Percentiles rank a stretch among this genome's conserved stretches.
These are phyloP conservation scores for Gymnorhina tibicen DNA, from an alignment of 2,113 vertebrate species.

Conservation along the genomic window DNA sequence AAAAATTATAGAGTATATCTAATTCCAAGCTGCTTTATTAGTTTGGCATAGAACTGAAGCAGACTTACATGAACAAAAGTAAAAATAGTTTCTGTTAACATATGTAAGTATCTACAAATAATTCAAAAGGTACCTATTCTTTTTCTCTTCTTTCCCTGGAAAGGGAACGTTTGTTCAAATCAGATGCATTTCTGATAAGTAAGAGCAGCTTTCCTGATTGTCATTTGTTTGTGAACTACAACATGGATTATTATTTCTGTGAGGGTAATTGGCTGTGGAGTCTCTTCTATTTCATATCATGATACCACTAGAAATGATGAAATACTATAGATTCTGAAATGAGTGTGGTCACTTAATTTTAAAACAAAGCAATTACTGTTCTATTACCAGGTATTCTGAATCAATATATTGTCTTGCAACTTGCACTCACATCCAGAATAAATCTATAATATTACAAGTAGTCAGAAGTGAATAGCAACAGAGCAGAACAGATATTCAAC, in stretches of 20 bases:
- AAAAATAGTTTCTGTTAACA: background rate
- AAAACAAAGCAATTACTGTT: constrained; percentile 61
- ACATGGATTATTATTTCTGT: background rate
- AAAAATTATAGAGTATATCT: background rate
- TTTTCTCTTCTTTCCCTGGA: background rate
- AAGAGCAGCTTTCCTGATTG: background rate
- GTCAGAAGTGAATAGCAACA: background rate
- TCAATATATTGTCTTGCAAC: constrained; percentile 56
- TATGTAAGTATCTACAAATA: background rate
- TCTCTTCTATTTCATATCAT: background rate
- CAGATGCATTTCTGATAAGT: background rate
- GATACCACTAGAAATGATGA: constrained; percentile 39
- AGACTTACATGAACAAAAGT: background rate
- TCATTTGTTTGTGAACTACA: background rate
- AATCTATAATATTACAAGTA: constrained; percentile 43
- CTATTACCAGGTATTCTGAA: constrained; percentile 56
- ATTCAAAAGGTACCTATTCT: background rate
- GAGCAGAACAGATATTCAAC: background rate
- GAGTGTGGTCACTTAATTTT: constrained; percentile 59
- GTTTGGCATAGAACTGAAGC: background rate
- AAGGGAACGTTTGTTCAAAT: background rate
- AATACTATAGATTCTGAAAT: constrained; percentile 44
- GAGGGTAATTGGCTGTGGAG: constrained; percentile 27
- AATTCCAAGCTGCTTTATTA: background rate
- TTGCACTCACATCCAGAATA: constrained; percentile 29